Evolutionary conservation across 2,113 vertebrate species (phyloP).

Genomic region (Pipa parva): DNA sequence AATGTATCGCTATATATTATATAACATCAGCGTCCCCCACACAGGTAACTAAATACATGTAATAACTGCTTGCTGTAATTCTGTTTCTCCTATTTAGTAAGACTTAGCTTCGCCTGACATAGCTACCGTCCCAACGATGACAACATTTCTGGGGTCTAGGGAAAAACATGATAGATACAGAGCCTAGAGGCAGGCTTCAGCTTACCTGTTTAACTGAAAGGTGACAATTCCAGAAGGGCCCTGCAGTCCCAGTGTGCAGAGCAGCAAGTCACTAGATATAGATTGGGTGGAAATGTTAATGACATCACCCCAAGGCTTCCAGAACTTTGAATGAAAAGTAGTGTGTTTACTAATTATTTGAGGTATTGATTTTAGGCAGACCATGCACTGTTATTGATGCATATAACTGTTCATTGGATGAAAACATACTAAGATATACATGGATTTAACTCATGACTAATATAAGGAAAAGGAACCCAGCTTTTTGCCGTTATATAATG

Average conservation of each 20-base stretch:
- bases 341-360: background rate
- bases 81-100: background rate
- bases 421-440: background rate
- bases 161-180: constrained; percentile 31
- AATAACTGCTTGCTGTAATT: background rate
- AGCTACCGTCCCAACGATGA: constrained; percentile 15
- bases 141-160: constrained; percentile 6
- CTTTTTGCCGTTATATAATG: background rate
- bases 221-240: constrained; percentile 10
- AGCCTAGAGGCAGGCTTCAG: constrained; percentile 12
- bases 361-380: background rate
- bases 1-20: too few species aligned
- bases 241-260: constrained; percentile 4
- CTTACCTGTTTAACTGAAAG: constrained; percentile 39
- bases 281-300: constrained; percentile 6
- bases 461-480: background rate
- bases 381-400: background rate
- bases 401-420: background rate
- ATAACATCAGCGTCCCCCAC: too few species aligned
- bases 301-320: constrained; percentile 20
- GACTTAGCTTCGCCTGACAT: background rate
- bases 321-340: background rate
- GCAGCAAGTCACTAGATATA: constrained; percentile 11
- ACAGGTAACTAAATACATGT: background rate
- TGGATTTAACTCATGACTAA: too few species aligned